Evolutionary conservation across 1,140 invertebrate species (phyloP), one percentile per base, ranked within the genome.

Genomic region (Drosophila kikkawai): DNA sequence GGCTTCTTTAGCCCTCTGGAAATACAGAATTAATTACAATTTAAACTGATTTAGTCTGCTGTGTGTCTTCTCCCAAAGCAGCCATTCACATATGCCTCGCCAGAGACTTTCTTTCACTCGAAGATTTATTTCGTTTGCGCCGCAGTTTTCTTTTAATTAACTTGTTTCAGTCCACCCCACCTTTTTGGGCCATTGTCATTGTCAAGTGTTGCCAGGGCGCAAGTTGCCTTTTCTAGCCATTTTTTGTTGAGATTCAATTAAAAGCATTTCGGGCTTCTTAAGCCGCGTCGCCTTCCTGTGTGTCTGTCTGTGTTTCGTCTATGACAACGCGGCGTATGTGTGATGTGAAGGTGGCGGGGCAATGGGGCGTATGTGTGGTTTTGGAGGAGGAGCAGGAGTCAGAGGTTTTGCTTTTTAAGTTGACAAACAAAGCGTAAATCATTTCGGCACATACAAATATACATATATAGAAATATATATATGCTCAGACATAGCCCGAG

Each of bases 341-440:
- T 39, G 63, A 80, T 63, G 76, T 71, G 67, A 29, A 26, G 57
- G 7, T 19, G 15, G 13, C 8, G 26, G 26, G 45, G 12, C 83
- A 87, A 87, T 77, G 83, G 45, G 83, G 60, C 83, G 80, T 82
- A 53, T 53, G 51, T 22, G 51, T 55, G 53, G 0, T 22, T 55
- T 64, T 47, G 47, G 19, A 22, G 6, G 2, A 6, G 63, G 61
- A 45, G 63, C 48, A 15, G 61, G 36, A 45, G 50, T 36, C 12
- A 3, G 50, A 44, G 19, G 53, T 71, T 78, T 87, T 88, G 83
- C 83, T 91, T 91, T 91, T 91, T 91, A 91, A 91, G 82, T 91
- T 80, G 82, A 75, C 86, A 91, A 91, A 91, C 86, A 91, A 91
- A 91, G 79, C 86, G 85, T 90, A 91, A 90, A 90, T 90, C 86